Evolutionary conservation across 2,113 vertebrate species (phyloP).

Genomic region (Eulemur macaco): DNA sequence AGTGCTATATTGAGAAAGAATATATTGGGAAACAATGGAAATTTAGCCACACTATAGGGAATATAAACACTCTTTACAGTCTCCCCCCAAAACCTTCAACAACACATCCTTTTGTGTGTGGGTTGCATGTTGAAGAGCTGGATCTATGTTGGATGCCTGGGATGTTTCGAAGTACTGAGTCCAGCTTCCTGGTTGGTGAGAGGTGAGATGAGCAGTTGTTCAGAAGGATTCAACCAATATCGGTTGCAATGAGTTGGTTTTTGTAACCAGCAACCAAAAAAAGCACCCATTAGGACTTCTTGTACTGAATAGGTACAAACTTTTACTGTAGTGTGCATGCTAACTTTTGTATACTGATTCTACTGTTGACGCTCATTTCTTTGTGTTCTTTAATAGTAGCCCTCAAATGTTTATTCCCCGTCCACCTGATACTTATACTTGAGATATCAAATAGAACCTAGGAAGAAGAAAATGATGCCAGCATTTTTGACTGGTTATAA

Average conservation of each 20-base stretch:
- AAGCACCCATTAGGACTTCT: not conserved
- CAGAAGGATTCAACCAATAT: not conserved
- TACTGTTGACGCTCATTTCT: not conserved
- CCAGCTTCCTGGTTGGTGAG: not conserved
- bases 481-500: not conserved
- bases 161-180: not conserved
- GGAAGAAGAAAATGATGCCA: not conserved
- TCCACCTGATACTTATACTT: not conserved
- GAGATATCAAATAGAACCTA: constrained; percentile 6
- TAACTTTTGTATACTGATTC: not conserved
- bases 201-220: not conserved
- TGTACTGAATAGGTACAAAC: not conserved
- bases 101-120: not conserved
- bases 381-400: not conserved
- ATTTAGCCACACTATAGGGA: not conserved
- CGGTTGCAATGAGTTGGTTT: not conserved
- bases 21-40: not conserved
- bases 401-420: not conserved
- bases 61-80: not conserved
- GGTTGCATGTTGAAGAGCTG: not conserved
- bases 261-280: not conserved
- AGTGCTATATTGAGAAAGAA: not conserved
- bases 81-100: not conserved
- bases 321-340: not conserved
- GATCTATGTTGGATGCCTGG: not conserved